Percentiles rank a stretch among this genome's conserved stretches.
Conservation (phyloP, 1,140 invertebrate species). For the Ceratina japonica region DNA sequence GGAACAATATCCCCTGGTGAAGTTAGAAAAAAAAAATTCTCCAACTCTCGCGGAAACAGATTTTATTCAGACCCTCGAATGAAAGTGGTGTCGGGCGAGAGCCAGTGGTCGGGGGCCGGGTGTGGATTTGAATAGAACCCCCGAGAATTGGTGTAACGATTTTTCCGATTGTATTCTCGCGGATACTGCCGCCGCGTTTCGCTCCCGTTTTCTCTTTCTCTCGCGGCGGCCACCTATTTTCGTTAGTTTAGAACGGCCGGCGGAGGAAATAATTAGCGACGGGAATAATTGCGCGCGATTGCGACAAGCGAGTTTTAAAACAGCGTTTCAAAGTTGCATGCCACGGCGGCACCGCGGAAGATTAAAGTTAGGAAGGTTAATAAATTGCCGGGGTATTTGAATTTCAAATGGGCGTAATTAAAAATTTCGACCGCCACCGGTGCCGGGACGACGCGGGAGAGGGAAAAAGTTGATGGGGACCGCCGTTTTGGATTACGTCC, state of each 20-base stretch:
- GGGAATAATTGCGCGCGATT: not conserved
- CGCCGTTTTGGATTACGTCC: slow-evolving; percentile 4
- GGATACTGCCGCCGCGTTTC: too few species aligned
- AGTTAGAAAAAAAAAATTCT: slow-evolving; percentile 25
- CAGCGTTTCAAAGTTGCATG: slow-evolving; percentile 6
- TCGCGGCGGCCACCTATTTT: not conserved
- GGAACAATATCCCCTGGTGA: slow-evolving; percentile 13
- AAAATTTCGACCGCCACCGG: not conserved
- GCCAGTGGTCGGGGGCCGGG: not conserved
- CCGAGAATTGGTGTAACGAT: slow-evolving; percentile 14
- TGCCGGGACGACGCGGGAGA: not conserved
- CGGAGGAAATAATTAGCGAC: not conserved
- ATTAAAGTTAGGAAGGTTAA: slow-evolving; percentile 20
- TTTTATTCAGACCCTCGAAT: slow-evolving; percentile 27
- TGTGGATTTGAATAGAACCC: slow-evolving; percentile 1
- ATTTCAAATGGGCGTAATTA: slow-evolving; percentile 21
- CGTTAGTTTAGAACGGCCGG: not conserved
- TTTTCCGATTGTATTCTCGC: slow-evolving; percentile 10
- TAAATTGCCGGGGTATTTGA: slow-evolving; percentile 8
- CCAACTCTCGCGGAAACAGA: slow-evolving; percentile 25
- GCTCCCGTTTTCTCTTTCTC: not conserved
- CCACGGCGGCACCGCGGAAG: not conserved
- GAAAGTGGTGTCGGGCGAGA: slow-evolving; percentile 22
- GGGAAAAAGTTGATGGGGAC: not conserved
- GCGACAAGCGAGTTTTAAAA: not conserved